Evolutionary conservation across 1,140 invertebrate genomes (phyloP), one percentile per base, ranked within the genome.

Genomic region (Arctopsyche grandis): DNA sequence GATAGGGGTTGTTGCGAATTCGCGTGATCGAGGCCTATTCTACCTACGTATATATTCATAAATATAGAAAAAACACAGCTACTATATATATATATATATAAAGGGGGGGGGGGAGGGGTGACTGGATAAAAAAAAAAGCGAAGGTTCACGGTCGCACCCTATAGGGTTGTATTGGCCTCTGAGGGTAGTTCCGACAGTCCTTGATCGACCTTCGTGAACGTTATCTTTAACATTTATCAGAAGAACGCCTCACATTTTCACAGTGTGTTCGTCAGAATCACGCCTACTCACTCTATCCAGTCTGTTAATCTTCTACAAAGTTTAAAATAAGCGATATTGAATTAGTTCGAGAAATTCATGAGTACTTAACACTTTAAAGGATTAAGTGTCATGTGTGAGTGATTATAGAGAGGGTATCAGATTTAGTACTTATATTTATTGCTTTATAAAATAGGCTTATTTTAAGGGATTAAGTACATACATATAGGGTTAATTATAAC

Each of bases 81-180:
- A n/a, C n/a, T n/a, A n/a, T n/a, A n/a, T n/a, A n/a, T n/a, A n/a
- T n/a, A n/a, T n/a, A n/a, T n/a, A n/a, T n/a, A n/a, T n/a, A n/a
- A n/a, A n/a, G n/a, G n/a, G n/a, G n/a, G n/a, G n/a, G n/a, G n/a
- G n/a, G n/a, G n/a, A n/a, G 21, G 9, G 21, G 58, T 1, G 4
- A 19, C 7, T 22, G 19, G 63, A 66, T 66, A 66, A 66, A 66
- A 66, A 26, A 9, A 66, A 60, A 60, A 10, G 12, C 4, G n/a
- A 52, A 60, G 56, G 63, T 26, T 66, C 63, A 66, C 9, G 63
- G 63, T 66, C 63, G 63, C 7, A 14, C 63, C 63, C 63, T 66
- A 24, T 22, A 26, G 22, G 63, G 63, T 52, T 52, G 48, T 12
- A 14, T 52, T 52, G 3, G 3, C 10, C 16, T 52, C 12, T 52